phyloP scores from a whole-genome alignment of 2,797 vertebrate genomes.

The Eulemur mongoz region DNA sequence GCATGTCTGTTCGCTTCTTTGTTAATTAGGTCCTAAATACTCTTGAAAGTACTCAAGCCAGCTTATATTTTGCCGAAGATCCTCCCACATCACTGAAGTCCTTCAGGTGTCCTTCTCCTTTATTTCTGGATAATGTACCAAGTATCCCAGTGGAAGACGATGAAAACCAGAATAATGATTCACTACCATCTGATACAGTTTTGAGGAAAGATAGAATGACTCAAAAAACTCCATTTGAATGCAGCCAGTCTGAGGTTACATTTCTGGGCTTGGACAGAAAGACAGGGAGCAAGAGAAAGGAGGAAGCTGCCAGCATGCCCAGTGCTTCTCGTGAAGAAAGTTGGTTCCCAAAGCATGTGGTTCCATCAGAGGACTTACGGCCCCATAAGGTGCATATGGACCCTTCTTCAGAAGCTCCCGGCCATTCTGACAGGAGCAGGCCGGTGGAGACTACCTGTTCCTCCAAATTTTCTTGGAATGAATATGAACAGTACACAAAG shows the following conservation, averaged over 20 bases:
- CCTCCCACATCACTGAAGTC: conserved; percentile 82
- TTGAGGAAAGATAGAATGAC: background rate
- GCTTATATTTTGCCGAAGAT: conserved; percentile 77
- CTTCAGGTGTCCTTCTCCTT: conserved; percentile 34
- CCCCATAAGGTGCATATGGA: rapidly evolving
- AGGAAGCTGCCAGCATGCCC: background rate
- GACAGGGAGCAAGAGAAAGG: background rate
- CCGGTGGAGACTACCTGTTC: conserved; percentile 82
- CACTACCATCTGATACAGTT: background rate
- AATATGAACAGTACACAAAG: conserved; percentile 80
- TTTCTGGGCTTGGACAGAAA: conserved; percentile 75
- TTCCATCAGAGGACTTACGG: background rate
- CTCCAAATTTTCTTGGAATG: conserved; percentile 17
- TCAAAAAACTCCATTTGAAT: conserved; percentile 76
- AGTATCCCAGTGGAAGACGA: conserved; percentile 84
- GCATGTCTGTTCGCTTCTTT: background rate
- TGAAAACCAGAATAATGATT: conserved; percentile 70
- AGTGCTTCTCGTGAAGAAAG: background rate
- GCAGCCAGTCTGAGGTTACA: conserved; percentile 85
- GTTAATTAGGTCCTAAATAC: conserved; percentile 77
- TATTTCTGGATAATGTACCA: conserved; percentile 21
- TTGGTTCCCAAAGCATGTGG: background rate
- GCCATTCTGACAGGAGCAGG: conserved; percentile 69
- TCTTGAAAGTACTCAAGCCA: conserved; percentile 78
- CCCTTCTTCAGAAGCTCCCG: background rate